These are phyloP conservation scores for Zapornia atra DNA, from an alignment of 2,113 vertebrate genomes.

Conservation along the genomic window DNA sequence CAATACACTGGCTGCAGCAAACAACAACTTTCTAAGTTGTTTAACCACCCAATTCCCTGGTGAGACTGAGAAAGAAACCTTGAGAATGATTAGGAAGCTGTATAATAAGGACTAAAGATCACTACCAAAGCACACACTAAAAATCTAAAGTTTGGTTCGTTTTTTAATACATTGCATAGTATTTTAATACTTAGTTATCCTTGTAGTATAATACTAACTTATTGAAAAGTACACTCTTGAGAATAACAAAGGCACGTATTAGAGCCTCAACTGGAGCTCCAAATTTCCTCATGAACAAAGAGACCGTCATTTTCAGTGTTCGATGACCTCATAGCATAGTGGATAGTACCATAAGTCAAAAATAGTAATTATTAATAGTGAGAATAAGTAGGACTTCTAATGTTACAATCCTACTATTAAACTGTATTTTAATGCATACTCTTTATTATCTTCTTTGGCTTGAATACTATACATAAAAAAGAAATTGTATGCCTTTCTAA, in stretches of 20 bases:
- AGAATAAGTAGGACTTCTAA: neutral
- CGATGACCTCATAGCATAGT: neutral
- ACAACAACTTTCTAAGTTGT: neutral
- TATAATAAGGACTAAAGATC: neutral
- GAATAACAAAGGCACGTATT: neutral
- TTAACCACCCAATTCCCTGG: neutral
- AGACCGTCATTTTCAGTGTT: neutral
- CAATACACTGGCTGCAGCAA: neutral
- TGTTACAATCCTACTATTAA: neutral
- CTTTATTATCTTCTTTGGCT: neutral
- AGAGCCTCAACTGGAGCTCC: neutral
- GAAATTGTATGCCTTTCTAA: neutral
- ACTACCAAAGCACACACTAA: neutral
- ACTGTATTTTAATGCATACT: neutral
- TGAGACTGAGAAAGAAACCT: neutral
- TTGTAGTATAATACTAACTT: neutral
- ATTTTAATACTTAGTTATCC: neutral
- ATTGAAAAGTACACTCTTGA: neutral
- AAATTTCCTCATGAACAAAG: neutral
- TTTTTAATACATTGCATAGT: neutral
- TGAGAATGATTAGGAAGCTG: neutral
- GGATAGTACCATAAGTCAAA: neutral
- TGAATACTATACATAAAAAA: neutral
- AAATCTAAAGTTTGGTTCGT: neutral
- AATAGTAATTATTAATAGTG: neutral